Percentiles rank a stretch among this genome's conserved stretches.
These are phyloP conservation scores for Toxotes lorentzi DNA, from an alignment of 2,797 vertebrate genomes.

Conservation along the genomic window DNA sequence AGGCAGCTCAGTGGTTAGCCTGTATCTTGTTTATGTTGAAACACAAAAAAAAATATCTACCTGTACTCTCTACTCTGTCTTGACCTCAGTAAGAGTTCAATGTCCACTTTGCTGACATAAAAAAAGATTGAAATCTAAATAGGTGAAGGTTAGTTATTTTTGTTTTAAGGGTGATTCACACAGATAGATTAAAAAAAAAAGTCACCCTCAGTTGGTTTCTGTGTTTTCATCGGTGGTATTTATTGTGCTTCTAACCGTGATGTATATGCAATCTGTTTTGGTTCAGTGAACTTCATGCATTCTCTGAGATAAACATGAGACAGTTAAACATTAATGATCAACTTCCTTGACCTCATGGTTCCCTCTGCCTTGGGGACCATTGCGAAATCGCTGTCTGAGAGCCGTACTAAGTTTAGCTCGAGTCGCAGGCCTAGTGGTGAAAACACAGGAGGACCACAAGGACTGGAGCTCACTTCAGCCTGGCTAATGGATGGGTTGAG, in stretches of 20 bases:
- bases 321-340: constrained; percentile 74
- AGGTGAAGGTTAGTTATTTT: constrained; percentile 10
- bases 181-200: background rate
- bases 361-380: constrained; percentile 41
- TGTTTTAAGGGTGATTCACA: background rate
- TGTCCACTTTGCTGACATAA: background rate
- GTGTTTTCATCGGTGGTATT: constrained; percentile 24
- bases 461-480: constrained; percentile 39
- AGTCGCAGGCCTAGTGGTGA: constrained; percentile 49
- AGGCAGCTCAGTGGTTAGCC: constrained; percentile 17
- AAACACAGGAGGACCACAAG: constrained; percentile 61
- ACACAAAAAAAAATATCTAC: constrained; percentile 15
- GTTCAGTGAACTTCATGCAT: constrained; percentile 18
- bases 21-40: constrained; percentile 27
- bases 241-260: background rate
- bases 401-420: constrained; percentile 65
- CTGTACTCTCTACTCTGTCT: constrained; percentile 1
- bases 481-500: constrained; percentile 51
- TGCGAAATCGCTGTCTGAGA: constrained; percentile 71
- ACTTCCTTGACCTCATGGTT: constrained; percentile 61
- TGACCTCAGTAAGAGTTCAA: constrained; percentile 20
- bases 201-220: background rate
- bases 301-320: constrained; percentile 47
- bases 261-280: constrained; percentile 22
- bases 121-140: background rate